Evolutionary conservation across 2,113 vertebrate genomes (phyloP).

Genomic region (Danionella cerebrum): DNA sequence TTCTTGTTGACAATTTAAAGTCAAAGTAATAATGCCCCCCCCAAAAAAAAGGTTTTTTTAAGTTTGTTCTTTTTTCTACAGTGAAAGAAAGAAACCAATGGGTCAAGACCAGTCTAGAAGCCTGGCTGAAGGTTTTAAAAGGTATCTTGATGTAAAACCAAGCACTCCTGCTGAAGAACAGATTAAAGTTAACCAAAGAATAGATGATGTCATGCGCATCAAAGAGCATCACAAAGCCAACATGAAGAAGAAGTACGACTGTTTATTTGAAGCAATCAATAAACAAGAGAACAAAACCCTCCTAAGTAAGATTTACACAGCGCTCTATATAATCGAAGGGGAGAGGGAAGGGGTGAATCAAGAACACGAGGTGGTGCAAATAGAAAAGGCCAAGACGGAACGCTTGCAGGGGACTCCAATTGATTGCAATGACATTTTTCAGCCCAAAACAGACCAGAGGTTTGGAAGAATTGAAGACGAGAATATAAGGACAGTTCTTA

Average conservation of each 20-base stretch:
- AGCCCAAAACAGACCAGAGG: background rate
- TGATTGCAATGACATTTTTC: conserved; percentile 6
- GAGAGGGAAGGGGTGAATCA: background rate
- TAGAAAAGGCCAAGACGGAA: background rate
- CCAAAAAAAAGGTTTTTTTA: background rate
- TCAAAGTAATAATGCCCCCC: too few species aligned
- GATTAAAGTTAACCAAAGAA: background rate
- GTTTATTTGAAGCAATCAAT: background rate
- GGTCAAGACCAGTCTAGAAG: background rate
- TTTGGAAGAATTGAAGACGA: background rate
- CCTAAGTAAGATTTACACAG: background rate
- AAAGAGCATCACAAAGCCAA: background rate
- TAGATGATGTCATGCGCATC: background rate
- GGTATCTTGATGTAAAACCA: background rate
- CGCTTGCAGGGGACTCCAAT: conserved; percentile 6
- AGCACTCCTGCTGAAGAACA: background rate
- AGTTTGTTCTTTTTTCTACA: background rate
- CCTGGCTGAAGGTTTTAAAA: background rate
- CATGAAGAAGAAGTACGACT: conserved; percentile 1
- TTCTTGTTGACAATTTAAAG: too few species aligned
- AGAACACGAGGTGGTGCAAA: conserved; percentile 9
- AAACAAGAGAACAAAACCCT: background rate
- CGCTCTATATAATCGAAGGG: conserved; percentile 2
- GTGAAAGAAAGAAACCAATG: background rate
- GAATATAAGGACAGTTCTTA: background rate